Percentiles rank a stretch among this genome's conserved stretches.
phyloP scores from a whole-genome alignment of 2,888 invertebrate genomes.

The Dicyrtomina minuta region DNA sequence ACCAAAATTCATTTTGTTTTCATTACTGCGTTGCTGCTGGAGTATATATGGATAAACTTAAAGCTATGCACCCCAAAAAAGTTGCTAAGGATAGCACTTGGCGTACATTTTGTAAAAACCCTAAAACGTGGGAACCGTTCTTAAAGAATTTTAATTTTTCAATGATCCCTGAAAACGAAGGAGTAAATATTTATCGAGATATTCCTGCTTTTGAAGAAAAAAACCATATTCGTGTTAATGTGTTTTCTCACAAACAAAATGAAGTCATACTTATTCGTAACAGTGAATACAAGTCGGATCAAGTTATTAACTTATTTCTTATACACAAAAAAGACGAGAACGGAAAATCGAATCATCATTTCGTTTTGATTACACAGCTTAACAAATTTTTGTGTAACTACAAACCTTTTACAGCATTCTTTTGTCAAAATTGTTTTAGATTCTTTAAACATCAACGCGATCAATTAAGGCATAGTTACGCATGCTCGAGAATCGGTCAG shows the following conservation, averaged over 20 bases:
- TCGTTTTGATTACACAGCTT: slow-evolving; percentile 1
- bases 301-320: slow-evolving; percentile 15
- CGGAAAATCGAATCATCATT: not conserved
- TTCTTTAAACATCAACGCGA: not conserved
- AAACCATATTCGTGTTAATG: not conserved
- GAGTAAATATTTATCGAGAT: not conserved
- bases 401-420: not conserved
- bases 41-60: too few relatives aligned
- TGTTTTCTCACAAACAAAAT: not conserved
- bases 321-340: not conserved
- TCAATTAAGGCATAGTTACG: too few relatives aligned
- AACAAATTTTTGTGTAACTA: not conserved
- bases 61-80: too few relatives aligned
- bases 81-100: too few relatives aligned
- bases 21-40: not conserved
- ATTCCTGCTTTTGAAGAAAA: slow-evolving; percentile 9
- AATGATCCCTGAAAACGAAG: not conserved
- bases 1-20: not conserved
- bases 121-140: not conserved
- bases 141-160: not conserved
- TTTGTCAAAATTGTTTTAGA: not conserved
- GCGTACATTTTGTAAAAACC: too few relatives aligned
- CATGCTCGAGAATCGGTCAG: not conserved
- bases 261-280: not conserved
- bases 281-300: not conserved